Evolutionary conservation across 2,797 vertebrate genomes (phyloP).

Genomic region (Scolopax rusticola): DNA sequence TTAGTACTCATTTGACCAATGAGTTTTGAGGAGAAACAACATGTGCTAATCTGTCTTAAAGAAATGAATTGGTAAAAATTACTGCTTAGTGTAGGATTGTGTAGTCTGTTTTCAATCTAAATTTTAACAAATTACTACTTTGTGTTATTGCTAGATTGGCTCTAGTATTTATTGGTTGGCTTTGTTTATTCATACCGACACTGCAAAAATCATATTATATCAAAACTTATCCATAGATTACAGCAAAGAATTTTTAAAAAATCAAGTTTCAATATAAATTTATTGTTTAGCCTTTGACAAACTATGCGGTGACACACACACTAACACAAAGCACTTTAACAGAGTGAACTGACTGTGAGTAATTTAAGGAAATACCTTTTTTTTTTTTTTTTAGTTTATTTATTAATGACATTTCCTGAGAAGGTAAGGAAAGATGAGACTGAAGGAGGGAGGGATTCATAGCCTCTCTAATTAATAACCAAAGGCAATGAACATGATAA

Average conservation of each 20-base stretch:
- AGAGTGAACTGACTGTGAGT: background rate
- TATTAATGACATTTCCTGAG: background rate
- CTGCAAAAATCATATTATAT: background rate
- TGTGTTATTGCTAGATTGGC: background rate
- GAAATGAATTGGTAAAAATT: background rate
- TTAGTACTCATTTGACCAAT: background rate
- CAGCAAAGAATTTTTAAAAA: background rate
- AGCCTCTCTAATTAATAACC: background rate
- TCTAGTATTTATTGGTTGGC: background rate
- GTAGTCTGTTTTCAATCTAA: background rate
- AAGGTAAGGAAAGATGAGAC: background rate
- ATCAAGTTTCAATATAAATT: background rate
- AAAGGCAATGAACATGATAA: background rate
- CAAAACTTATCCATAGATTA: background rate
- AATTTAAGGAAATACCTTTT: background rate
- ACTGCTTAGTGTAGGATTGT: background rate
- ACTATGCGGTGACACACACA: background rate
- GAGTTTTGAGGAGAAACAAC: background rate
- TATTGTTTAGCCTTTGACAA: constrained; percentile 17
- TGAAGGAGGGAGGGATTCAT: background rate
- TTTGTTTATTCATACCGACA: background rate
- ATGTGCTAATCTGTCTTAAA: background rate
- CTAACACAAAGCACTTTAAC: background rate
- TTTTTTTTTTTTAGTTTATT: background rate
- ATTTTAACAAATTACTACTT: background rate